Conservation (phyloP, 2,888 invertebrate species). For the Acleris holmiana region DNA sequence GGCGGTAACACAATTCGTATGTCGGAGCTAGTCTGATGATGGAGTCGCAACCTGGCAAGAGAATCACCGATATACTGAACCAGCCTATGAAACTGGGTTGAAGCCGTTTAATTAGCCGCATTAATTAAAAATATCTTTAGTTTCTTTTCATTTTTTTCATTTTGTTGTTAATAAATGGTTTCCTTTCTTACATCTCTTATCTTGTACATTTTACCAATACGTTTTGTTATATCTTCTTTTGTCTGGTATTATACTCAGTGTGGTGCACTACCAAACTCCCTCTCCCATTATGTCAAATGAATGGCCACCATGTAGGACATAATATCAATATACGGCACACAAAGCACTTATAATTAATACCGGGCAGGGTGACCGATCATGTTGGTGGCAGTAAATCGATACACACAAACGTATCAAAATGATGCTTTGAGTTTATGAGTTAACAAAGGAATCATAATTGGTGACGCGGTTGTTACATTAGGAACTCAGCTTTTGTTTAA, state of each 20-base stretch:
- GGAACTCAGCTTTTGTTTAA: not conserved
- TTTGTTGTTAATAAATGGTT: too few species aligned
- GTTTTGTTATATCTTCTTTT: too few species aligned
- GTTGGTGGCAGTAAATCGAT: slow-evolving; percentile 33
- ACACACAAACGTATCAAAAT: slow-evolving; percentile 27
- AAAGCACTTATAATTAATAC: slow-evolving; percentile 37
- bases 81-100: too few species aligned
- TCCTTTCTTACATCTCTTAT: too few species aligned
- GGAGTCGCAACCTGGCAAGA: too few species aligned
- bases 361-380: slow-evolving; percentile 33
- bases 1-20: too few species aligned
- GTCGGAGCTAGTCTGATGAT: too few species aligned
- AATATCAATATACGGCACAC: slow-evolving; percentile 30
- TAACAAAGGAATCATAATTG: slow-evolving; percentile 31
- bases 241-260: slow-evolving; percentile 27
- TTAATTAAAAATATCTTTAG: too few species aligned
- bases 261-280: slow-evolving; percentile 18
- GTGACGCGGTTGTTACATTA: slow-evolving; percentile 24
- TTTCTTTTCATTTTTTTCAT: too few species aligned
- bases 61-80: too few species aligned
- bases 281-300: slow-evolving; percentile 34
- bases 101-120: too few species aligned
- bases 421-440: slow-evolving; percentile 28
- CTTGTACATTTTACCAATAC: too few species aligned
- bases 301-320: slow-evolving; percentile 31